phyloP scores from a whole-genome alignment of 1,140 invertebrate genomes.

The Bacillus rossius region DNA sequence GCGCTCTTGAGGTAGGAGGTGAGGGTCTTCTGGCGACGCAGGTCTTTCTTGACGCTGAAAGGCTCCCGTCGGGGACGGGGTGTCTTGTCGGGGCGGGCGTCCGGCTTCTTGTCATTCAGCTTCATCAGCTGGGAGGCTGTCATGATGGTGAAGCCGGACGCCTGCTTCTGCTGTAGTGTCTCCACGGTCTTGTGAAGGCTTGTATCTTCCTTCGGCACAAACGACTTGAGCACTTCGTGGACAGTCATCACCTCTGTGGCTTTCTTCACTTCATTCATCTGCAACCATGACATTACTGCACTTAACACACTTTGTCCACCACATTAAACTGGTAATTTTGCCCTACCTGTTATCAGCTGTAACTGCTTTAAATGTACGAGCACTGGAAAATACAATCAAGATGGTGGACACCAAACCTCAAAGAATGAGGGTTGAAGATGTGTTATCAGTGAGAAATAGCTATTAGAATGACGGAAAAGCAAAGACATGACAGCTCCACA shows the following conservation, averaged over 20 bases:
- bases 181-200: slow-evolving; percentile 6
- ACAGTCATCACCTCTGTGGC: background rate
- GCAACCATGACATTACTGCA: too few species aligned
- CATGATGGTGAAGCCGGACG: background rate
- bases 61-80: background rate
- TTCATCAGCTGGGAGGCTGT: slow-evolving; percentile 1
- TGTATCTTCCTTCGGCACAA: background rate
- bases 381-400: background rate
- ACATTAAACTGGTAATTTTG: too few species aligned
- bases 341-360: background rate
- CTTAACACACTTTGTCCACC: too few species aligned
- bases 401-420: background rate
- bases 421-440: background rate
- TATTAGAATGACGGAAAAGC: too few species aligned
- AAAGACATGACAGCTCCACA: too few species aligned
- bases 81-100: background rate
- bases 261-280: slow-evolving; percentile 10
- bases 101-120: background rate
- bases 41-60: slow-evolving; percentile 5
- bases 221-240: background rate
- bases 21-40: background rate
- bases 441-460: background rate
- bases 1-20: background rate
- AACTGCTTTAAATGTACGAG: background rate
- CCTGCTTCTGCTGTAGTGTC: background rate